These are phyloP conservation scores for Phoenicopterus ruber DNA, from an alignment of 2,113 vertebrate genomes.

Conservation along the genomic window DNA sequence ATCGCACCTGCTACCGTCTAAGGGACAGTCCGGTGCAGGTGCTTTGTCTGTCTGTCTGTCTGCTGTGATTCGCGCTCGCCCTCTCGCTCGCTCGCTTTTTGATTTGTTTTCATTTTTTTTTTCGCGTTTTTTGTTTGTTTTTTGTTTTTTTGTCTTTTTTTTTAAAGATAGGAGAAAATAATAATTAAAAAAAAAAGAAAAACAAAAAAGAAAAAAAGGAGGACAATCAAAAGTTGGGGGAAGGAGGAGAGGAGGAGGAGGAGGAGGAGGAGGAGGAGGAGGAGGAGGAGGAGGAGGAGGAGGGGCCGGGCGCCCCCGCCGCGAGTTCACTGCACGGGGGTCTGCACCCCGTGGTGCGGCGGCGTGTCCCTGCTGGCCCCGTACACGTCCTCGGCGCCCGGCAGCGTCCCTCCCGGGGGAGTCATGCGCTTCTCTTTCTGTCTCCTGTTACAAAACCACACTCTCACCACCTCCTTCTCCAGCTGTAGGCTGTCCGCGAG, in stretches of 20 bases:
- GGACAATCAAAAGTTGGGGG: conserved; percentile 71
- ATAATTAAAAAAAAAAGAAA: background rate
- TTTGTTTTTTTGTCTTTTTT: conserved; percentile 51
- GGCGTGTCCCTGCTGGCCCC: conserved; percentile 91
- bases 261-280: conserved; percentile 13
- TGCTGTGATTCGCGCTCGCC: conserved; percentile 50
- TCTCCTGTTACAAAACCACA: conserved; percentile 99
- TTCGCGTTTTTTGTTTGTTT: background rate
- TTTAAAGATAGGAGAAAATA: conserved; percentile 48
- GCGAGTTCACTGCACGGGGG: conserved; percentile 92
- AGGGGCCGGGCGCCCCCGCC: conserved; percentile 64
- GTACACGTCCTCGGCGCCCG: conserved; percentile 97
- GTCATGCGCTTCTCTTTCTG: conserved; percentile 99
- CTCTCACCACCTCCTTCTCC: conserved; percentile 99
- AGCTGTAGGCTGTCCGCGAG: conserved; percentile 98
- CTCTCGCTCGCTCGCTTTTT: conserved; percentile 57
- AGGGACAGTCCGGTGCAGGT: conserved; percentile 85
- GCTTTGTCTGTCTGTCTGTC: conserved; percentile 53
- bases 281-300: conserved; percentile 1
- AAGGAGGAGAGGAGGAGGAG: conserved; percentile 25
- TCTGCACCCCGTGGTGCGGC: conserved; percentile 96
- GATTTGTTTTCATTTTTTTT: conserved; percentile 60
- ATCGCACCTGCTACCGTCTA: conserved; percentile 84
- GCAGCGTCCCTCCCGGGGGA: conserved; percentile 93
- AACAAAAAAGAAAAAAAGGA: conserved; percentile 54